Evolutionary conservation across 92 coral and sea anemone genomes (phyloP), one percentile per base, ranked within the genome.

Genomic region (Paragorgia papillata): DNA sequence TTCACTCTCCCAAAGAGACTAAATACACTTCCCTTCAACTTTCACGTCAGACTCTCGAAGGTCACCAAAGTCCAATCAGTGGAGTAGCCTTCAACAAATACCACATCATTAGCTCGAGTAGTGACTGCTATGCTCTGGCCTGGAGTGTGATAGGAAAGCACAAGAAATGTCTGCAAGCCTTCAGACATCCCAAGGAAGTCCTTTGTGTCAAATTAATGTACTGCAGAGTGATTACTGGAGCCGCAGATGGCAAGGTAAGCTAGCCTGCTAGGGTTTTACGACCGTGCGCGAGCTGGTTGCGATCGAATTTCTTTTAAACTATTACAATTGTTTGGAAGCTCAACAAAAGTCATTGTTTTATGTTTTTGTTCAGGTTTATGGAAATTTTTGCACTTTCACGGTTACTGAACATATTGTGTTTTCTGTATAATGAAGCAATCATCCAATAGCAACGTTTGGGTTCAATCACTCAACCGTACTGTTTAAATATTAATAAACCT

Each of bases 201-300:
- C 80, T 88, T 40, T 93, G 93, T 71, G 65, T 93, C 29, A 96
- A 93, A 83, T 86, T 93, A 29, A 86, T 90, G 50, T 90, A 79
- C 62, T 90, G 97, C 74, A 90, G 99, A 51, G 87, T 95, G 5
- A 84, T 95, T 58, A 95, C 99, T 25, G 99, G 99, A 56, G 92
- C 99, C 20, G 95, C 99, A 1, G 99, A 95, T 74, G 99, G 99
- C 53, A 95, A 95, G 99, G 99, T 95, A 76, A 22, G 48, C 13
- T n/a, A 15, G 28, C 12, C n/a, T 13, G 20, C 28, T 62, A 21
- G 5, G 37, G n/a, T n/a, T n/a, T n/a, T n/a, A n/a, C n/a, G n/a
- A n/a, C n/a, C n/a, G n/a, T n/a, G n/a, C n/a, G n/a, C n/a, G n/a
- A n/a, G n/a, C n/a, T n/a, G n/a, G n/a, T n/a, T n/a, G n/a, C n/a